Evolutionary conservation across 1,140 invertebrate genomes (phyloP).

Genomic region (Scaptomyza hsui): DNA sequence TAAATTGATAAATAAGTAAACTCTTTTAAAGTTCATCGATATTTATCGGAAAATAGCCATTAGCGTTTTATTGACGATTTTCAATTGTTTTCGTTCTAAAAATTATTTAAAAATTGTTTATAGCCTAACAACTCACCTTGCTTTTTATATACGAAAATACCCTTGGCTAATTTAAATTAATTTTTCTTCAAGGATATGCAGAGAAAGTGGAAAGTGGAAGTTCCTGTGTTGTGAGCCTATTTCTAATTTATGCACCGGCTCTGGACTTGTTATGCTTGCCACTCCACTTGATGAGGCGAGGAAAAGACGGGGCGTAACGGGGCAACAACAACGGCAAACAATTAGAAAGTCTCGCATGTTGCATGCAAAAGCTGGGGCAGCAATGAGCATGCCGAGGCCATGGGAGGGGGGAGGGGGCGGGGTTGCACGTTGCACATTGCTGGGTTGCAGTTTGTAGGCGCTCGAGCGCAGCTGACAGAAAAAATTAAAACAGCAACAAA

Average conservation of each 20-base stretch:
- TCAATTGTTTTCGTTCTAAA: no score
- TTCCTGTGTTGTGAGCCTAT: constrained; percentile 51
- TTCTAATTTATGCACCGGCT: constrained; percentile 73
- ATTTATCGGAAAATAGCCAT: no score
- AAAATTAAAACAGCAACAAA: constrained; percentile 78
- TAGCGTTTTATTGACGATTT: no score
- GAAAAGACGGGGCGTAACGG: neutral
- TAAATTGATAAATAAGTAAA: no score
- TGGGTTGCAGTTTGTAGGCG: constrained; percentile 49
- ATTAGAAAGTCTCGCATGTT: constrained; percentile 73
- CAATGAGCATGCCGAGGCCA: constrained; percentile 1
- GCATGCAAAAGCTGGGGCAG: constrained; percentile 34
- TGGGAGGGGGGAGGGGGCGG: no score
- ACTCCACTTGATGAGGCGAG: constrained; percentile 24
- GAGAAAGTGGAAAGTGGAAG: constrained; percentile 8
- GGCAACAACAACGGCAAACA: constrained; percentile 43
- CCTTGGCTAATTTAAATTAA: no score
- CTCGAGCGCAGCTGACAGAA: constrained; percentile 70
- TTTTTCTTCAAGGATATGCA: constrained; percentile 1
- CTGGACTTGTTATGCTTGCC: constrained; percentile 69
- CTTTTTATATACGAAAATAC: neutral
- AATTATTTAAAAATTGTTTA: no score
- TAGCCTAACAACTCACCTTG: no score
- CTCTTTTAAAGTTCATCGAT: no score
- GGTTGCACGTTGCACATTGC: neutral